phyloP scores from a whole-genome alignment of 1,140 invertebrate genomes.

The Goniozus legneri region DNA sequence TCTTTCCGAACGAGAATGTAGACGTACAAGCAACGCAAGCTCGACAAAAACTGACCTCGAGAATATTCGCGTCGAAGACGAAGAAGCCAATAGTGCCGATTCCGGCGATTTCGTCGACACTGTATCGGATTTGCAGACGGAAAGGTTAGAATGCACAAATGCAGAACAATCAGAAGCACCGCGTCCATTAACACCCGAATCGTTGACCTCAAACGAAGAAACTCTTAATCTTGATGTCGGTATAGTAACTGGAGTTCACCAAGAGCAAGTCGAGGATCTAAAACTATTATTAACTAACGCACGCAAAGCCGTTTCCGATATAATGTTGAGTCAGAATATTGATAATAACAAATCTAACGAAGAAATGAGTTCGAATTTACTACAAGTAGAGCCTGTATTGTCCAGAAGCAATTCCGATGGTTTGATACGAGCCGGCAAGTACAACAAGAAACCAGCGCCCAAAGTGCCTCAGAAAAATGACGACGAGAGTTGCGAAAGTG shows the following conservation, averaged over 20 bases:
- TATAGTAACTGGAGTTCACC: slow-evolving; percentile 27
- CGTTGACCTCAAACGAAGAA: too few species aligned
- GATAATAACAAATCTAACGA: neutral
- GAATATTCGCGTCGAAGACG: slow-evolving; percentile 4
- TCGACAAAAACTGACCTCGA: too few species aligned
- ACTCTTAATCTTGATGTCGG: neutral
- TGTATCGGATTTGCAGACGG: too few species aligned
- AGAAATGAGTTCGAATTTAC: neutral
- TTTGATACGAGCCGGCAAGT: slow-evolving; percentile 42
- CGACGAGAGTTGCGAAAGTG: slow-evolving; percentile 21
- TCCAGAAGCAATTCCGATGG: slow-evolving; percentile 28
- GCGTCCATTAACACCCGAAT: too few species aligned
- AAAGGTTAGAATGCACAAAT: too few species aligned
- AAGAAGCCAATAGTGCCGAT: slow-evolving; percentile 8
- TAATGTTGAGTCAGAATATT: slow-evolving; percentile 32
- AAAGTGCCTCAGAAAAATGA: slow-evolving; percentile 27
- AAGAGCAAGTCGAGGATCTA: slow-evolving; percentile 38
- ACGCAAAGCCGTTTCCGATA: slow-evolving; percentile 30
- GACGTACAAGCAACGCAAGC: too few species aligned
- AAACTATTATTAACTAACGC: slow-evolving; percentile 35
- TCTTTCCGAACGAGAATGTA: slow-evolving; percentile 22
- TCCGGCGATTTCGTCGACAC: neutral
- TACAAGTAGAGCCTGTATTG: neutral
- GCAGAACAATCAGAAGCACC: too few species aligned
- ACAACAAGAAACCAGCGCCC: slow-evolving; percentile 49